Evolutionary conservation across 1,140 invertebrate genomes (phyloP), one percentile per base, ranked within the genome.

Genomic region (Mycetomoellerius zeteki): DNA sequence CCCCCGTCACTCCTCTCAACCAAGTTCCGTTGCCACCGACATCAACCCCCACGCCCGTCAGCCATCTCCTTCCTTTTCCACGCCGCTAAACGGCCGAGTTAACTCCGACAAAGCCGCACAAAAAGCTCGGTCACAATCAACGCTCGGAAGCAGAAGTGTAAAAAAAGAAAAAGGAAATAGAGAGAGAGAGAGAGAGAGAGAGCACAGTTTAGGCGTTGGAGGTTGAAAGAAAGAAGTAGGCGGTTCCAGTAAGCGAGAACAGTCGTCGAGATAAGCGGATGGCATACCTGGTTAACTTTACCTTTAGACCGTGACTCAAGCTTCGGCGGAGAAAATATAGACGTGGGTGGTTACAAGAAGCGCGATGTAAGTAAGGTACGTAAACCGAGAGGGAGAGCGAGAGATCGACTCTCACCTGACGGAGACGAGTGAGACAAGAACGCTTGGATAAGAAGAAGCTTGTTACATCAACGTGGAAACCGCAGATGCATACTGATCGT

Each of bases 91-190:
- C 90, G 86, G 73, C 50, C 92, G 69, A 89, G 88, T 91, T 92
- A 87, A 52, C 87, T 56, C 14, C 62, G 21, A 64, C 54, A 86
- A 86, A 89, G 73, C 80, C 64, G 27, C 50, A 56, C 71, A 92
- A 92, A 92, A 92, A 90, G 77, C 43, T 81, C 56, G 78, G 86
- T 86, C 87, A 92, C 90, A 93, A 93, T 93, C 92, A 93, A 77
- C 87, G 80, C 67, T 75, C 16, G 64, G 14, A 14, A 21, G 64
- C 12, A 19, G 27, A 12, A 56, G 30, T 33, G 30, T 43, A 54
- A 54, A 75, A n/a, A 8, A 65, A 56, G 72, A 54, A 65, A 64
- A 72, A 58, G 47, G 60, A 71, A 80, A 47, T 58, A 21, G 58
- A n/a, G n/a, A n/a, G n/a, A n/a, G n/a, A n/a, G n/a, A n/a, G n/a